Evolutionary conservation across 2,797 vertebrate species (phyloP).

Genomic region (Parauchenoglanis ngamensis): DNA sequence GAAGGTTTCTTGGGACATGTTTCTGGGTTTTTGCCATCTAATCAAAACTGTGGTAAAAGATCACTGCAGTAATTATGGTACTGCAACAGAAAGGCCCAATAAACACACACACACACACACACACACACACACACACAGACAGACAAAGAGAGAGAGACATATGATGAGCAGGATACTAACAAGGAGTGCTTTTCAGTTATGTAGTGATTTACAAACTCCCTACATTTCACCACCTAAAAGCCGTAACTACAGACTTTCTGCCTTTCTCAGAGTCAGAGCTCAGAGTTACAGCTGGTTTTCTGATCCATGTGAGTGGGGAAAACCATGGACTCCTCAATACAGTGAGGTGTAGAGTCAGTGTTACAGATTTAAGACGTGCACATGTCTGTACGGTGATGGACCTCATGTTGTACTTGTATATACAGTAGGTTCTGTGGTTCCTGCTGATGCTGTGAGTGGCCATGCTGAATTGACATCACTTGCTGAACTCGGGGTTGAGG

Average conservation of each 20-base stretch:
- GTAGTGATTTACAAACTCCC: neutral
- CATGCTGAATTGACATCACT: neutral
- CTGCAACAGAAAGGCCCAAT: neutral
- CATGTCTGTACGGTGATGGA: neutral
- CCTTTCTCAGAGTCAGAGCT: no score
- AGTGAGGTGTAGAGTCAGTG: no score
- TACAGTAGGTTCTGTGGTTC: neutral
- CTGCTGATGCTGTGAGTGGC: neutral
- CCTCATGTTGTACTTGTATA: neutral
- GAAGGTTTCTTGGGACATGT: slow-evolving; percentile 59
- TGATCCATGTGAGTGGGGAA: no score
- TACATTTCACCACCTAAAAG: no score
- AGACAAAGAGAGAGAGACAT: neutral
- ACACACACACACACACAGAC: neutral
- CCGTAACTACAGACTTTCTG: no score
- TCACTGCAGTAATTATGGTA: slow-evolving; percentile 57
- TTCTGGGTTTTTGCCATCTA: slow-evolving; percentile 62
- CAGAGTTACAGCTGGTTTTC: no score
- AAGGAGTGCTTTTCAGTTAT: neutral
- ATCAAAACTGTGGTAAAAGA: slow-evolving; percentile 63
- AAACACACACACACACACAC: neutral
- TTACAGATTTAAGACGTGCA: neutral
- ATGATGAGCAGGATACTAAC: neutral
- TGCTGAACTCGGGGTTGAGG: neutral
- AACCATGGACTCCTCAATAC: no score